Conservation (phyloP, 1,140 invertebrate species). For the Caenorhabditis elegans region WBcel235 BX284606.5:4924001-4924500, state of each 20-base stretch:
- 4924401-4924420: slow-evolving; percentile 61
- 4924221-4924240: slow-evolving; percentile 41
- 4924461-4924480: not conserved
- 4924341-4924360: slow-evolving; percentile 34
- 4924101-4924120: not conserved
- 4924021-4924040: no score
- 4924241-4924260: slow-evolving; percentile 33
- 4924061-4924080: no score
- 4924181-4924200: not conserved
- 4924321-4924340: slow-evolving; percentile 64
- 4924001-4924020: no score
- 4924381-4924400: slow-evolving; percentile 63
- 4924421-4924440: slow-evolving; percentile 62
- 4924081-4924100: no score
- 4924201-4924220: slow-evolving; percentile 41
- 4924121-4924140: no score
- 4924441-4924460: slow-evolving; percentile 60
- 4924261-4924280: slow-evolving; percentile 30
- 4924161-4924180: not conserved
- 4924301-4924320: slow-evolving; percentile 57
- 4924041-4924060: no score
- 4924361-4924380: slow-evolving; percentile 65
- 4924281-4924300: slow-evolving; percentile 34
- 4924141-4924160: no score
- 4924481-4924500: slow-evolving; percentile 36